Base-by-base conservation (phyloP, 2,113 vertebrate species). In the Amia ocellicauda region DNA sequence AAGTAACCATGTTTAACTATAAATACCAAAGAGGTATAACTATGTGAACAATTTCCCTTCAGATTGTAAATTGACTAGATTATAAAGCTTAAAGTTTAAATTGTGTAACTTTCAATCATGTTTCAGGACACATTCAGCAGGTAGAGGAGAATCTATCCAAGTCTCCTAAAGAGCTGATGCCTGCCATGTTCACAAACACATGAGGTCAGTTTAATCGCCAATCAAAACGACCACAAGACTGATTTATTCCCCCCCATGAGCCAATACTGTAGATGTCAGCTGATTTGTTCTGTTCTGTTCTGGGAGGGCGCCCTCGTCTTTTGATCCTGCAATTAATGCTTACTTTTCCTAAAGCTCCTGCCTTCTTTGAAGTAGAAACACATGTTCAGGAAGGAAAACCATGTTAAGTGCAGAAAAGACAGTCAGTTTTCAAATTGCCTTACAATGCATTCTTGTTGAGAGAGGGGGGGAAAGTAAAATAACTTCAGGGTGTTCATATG, bases 161-260 rank as follows among this genome's bases (percentile, higher is more conserved):
- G 67, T 24, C 69, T n/a, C 64, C 76, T 63, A 74, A 76, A 63
- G 75, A 86, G 74, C 79, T 85, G 68, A 70, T 82, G 42, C 83
- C 83, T 62, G 74, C 76, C 29, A 63, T 79, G 69, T 86, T 80
- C 81, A 77, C 79, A 24, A 82, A 85, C 80, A 84, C 83, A 71
- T 86, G 85, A 89, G 83, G 82, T 83, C 69, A 69, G 78, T 31
- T 26, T n/a, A 29, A 17, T 53, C 23, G 28, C 19, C 36, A 62
- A 3, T 36, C 11, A 36, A 36, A 36, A 36, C 5, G 1, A 7
- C 31, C 31, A 5, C 5, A 36, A 5, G 31, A 68, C 69, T 13
- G 66, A 70, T 53, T 66, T 62, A 63, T 53, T 42, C 72, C 73
- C 74, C 73, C 68, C 74, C 68, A 64, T 69, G 73, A 76, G 70